Percentiles rank a stretch among this genome's conserved stretches.
phyloP scores from a whole-genome alignment of 2,888 invertebrate species.

The Gnatocerus cornutus region DNA sequence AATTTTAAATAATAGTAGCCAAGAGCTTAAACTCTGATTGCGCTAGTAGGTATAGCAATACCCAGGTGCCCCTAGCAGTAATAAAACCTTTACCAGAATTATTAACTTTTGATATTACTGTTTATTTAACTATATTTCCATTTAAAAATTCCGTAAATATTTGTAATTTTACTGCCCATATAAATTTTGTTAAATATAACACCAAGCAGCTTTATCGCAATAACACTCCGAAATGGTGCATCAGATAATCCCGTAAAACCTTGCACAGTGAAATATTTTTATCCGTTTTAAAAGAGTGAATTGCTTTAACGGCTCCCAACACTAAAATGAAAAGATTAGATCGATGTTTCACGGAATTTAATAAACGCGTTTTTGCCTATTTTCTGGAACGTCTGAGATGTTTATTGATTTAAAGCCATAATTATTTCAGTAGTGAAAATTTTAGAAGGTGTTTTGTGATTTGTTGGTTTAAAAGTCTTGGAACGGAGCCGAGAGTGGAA shows the following conservation, averaged over 20 bases:
- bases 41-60: background rate
- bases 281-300: background rate
- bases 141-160: background rate
- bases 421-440: background rate
- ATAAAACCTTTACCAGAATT: too few species aligned
- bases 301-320: background rate
- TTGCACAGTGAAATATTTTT: background rate
- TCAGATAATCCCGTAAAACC: slow-evolving; percentile 8
- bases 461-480: background rate
- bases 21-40: background rate
- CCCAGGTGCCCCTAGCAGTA: too few species aligned
- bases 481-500: too few species aligned
- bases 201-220: slow-evolving; percentile 2
- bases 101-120: too few species aligned
- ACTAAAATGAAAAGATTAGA: background rate
- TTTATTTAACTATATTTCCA: too few species aligned
- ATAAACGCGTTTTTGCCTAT: too few species aligned
- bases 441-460: background rate
- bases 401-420: background rate
- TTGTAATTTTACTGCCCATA: background rate
- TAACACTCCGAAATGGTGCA: slow-evolving; percentile 13
- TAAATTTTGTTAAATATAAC: slow-evolving; percentile 5
- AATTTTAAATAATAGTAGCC: too few species aligned
- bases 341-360: background rate
- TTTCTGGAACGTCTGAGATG: too few species aligned